Conservation (phyloP, 2,797 vertebrate genomes). For the Otolemur crassicaudatus region DNA sequence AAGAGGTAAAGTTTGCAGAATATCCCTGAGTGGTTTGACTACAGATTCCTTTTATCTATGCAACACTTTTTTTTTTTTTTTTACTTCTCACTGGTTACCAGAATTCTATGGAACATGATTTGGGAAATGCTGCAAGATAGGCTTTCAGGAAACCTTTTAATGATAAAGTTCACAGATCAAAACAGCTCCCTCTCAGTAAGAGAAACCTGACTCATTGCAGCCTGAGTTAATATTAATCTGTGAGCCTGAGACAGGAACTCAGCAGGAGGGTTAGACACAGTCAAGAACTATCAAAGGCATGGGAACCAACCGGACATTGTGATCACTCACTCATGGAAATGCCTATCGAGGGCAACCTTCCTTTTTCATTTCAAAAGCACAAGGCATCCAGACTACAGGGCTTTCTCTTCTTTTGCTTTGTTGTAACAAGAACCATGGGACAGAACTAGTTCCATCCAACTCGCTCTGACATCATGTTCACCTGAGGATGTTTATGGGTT, state of each 20-base stretch:
- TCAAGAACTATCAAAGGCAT: conserved; percentile 57
- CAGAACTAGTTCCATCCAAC: background rate
- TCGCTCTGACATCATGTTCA: background rate
- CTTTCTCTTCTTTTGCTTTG: conserved; percentile 34
- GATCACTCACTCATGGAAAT: conserved; percentile 1
- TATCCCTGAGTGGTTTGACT: conserved; percentile 52
- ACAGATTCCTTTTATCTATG: conserved; percentile 67
- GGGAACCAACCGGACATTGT: conserved; percentile 25
- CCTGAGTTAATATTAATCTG: conserved; percentile 48
- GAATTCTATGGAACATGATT: conserved; percentile 46
- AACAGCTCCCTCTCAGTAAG: conserved; percentile 55
- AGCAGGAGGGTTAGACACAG: background rate
- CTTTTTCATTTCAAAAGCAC: conserved; percentile 55
- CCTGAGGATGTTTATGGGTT: background rate
- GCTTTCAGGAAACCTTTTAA: conserved; percentile 63
- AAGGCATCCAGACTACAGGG: background rate
- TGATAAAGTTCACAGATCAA: conserved; percentile 67
- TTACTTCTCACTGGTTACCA: conserved; percentile 58
- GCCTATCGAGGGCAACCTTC: background rate
- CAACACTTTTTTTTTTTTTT: conserved; percentile 35
- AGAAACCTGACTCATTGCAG: conserved; percentile 42
- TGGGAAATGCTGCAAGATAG: conserved; percentile 63
- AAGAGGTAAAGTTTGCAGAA: conserved; percentile 70
- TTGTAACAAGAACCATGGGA: background rate
- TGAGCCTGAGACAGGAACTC: conserved; percentile 53